These are phyloP conservation scores for Vultur gryphus DNA, from an alignment of 2,797 vertebrate species.

Conservation along the genomic window DNA sequence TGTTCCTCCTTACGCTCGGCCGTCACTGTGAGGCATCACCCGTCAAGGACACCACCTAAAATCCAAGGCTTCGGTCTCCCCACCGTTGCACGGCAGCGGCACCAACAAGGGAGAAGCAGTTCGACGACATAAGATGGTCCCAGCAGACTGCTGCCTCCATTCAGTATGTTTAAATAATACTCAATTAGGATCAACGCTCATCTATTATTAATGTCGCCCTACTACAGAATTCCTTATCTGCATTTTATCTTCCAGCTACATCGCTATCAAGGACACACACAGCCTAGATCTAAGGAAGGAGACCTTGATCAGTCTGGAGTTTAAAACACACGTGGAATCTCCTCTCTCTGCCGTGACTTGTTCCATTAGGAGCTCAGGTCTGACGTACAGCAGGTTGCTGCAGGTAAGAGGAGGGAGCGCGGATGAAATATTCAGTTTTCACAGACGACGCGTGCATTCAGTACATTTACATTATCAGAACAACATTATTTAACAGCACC, in stretches of 20 bases:
- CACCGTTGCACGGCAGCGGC: neutral
- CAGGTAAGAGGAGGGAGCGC: slow-evolving; percentile 3
- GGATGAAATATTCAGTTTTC: neutral
- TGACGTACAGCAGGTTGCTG: slow-evolving; percentile 13
- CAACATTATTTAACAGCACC: neutral
- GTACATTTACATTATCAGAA: neutral
- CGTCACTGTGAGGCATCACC: rapidly evolving
- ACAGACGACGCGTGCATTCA: neutral
- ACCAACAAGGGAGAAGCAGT: neutral
- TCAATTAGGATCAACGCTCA: slow-evolving; percentile 62
- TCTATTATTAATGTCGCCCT: slow-evolving; percentile 65
- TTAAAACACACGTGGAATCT: slow-evolving; percentile 34
- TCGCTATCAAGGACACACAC: slow-evolving; percentile 34
- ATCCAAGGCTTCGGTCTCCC: rapidly evolving
- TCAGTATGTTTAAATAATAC: slow-evolving; percentile 61
- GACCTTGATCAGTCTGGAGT: slow-evolving; percentile 33
- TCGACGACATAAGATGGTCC: neutral
- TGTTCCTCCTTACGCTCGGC: rapidly evolving
- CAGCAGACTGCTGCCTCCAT: slow-evolving; percentile 29
- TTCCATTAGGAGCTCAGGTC: slow-evolving; percentile 33
- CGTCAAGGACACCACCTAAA: neutral
- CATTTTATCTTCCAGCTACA: slow-evolving; percentile 54
- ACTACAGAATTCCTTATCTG: slow-evolving; percentile 55
- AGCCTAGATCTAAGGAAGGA: slow-evolving; percentile 12
- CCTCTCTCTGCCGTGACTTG: slow-evolving; percentile 28